These are phyloP conservation scores for Leptinotarsa texana DNA, from an alignment of 1,140 invertebrate species.

Conservation along the genomic window DNA sequence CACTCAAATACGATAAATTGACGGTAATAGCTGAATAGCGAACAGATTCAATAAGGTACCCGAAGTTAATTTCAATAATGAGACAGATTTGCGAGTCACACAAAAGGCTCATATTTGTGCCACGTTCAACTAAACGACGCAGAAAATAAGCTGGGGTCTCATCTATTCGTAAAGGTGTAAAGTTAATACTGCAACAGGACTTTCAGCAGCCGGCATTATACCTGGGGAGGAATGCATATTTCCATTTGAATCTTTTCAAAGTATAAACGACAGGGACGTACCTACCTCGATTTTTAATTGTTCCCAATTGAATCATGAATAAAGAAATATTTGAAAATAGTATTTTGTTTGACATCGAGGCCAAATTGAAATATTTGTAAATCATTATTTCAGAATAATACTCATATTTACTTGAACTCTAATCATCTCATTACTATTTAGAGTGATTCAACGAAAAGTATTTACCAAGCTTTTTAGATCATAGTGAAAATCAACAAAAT, in stretches of 20 bases:
- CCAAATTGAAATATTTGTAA: no score
- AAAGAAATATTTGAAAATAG: no score
- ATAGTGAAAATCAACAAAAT: no score
- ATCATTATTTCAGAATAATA: no score
- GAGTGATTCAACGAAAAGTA: no score
- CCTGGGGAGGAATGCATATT: slow-evolving; percentile 37
- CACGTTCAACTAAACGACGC: slow-evolving; percentile 48
- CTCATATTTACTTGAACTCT: no score
- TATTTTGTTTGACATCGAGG: no score
- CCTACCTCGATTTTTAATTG: slow-evolving; percentile 15
- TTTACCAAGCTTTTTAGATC: no score
- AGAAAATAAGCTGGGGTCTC: slow-evolving; percentile 50
- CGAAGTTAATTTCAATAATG: slow-evolving; percentile 39
- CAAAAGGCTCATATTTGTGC: slow-evolving; percentile 33
- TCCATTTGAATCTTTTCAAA: slow-evolving; percentile 14
- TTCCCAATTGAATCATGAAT: not conserved
- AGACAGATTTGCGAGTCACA: slow-evolving; percentile 32
- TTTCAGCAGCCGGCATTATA: slow-evolving; percentile 47
- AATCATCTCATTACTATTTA: no score
- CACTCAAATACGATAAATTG: slow-evolving; percentile 29
- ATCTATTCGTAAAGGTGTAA: slow-evolving; percentile 44
- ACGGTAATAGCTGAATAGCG: slow-evolving; percentile 1
- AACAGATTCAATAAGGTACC: not conserved
- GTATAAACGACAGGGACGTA: not conserved
- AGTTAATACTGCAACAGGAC: slow-evolving; percentile 43